These are phyloP conservation scores for Gastrophysa polygoni DNA, from an alignment of 2,888 invertebrate species.

Conservation along the genomic window DNA sequence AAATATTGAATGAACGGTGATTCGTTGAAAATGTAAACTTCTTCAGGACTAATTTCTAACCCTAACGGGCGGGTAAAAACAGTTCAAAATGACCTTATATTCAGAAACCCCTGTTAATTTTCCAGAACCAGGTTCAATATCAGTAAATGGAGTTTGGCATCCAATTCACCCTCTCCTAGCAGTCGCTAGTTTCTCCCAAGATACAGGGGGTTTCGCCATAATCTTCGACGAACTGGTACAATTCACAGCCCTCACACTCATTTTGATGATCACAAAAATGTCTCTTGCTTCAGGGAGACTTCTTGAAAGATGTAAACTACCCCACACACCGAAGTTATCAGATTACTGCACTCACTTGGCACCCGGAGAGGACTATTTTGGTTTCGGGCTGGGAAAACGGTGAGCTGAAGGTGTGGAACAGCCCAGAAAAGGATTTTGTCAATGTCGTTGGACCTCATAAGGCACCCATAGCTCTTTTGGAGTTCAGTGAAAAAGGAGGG, in stretches of 20 bases:
- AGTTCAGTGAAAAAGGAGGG: constrained; percentile 82
- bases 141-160: constrained; percentile 86
- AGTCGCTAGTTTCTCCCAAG: constrained; percentile 85
- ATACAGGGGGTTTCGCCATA: constrained; percentile 85
- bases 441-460: constrained; percentile 72
- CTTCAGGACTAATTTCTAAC: too few relatives aligned
- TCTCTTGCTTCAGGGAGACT: constrained; percentile 68
- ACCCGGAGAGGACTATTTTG: constrained; percentile 81
- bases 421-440: constrained; percentile 68
- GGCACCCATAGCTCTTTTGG: constrained; percentile 68
- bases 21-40: too few relatives aligned
- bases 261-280: background rate
- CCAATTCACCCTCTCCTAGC: constrained; percentile 79
- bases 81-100: constrained; percentile 73
- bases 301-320: constrained; percentile 75
- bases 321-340: constrained; percentile 78
- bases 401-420: constrained; percentile 84
- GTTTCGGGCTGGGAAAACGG: constrained; percentile 94
- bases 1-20: too few relatives aligned
- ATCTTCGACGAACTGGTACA: constrained; percentile 85
- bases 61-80: background rate
- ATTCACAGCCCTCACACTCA: constrained; percentile 46
- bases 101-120: constrained; percentile 85
- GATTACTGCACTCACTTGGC: constrained; percentile 86
- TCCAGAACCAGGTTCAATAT: constrained; percentile 75